Evolutionary conservation across 2,888 invertebrate genomes (phyloP), one percentile per base, ranked within the genome.

Genomic region (Apantesis nais): DNA sequence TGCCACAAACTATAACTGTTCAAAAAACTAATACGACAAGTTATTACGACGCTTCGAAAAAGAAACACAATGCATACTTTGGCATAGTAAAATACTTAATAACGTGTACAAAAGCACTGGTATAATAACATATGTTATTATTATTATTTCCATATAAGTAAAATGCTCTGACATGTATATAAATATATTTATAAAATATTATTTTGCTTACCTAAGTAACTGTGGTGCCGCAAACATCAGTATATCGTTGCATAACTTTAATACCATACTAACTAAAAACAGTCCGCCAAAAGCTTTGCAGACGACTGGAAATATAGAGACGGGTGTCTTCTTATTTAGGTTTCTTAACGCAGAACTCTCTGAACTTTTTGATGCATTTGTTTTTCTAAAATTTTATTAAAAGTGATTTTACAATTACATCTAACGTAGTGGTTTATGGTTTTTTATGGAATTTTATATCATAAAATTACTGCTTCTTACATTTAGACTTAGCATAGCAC

Each of bases 261-360:
- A 37, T 39, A 25, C 66, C 37, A 66, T n/a, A 41, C 66, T 29
- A 29, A 66, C 66, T 58, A 66, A 14, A 14, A 66, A 66, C 66
- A 55, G 58, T 58, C 66, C 39, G 99, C 99, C 29, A 39, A 67
- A 67, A 67, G 67, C 60, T 44, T 67, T 66, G 41, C 66, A 66
- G 5, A 66, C 66, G 5, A 37, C 39, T 39, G 66, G 66, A 39
- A 66, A 58, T 25, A 66, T 25, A 12, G 66, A 66, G 0, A 66
- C 29, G 2, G 52, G 52, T 34, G 34, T 65, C 16, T 52, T 65
- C 29, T 41, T 37, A n/a, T 34, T 58, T 58, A 58, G 58, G 22
- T 29, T 41, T 66, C 39, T 58, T 25, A 66, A 22, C 99, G 99
- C 85, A 98, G 98, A 85, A 97, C 97, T 86, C 96, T 97, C 96